Percentiles rank a stretch among this genome's conserved stretches.
Conservation (phyloP, 37 sponge, comb jelly and placozoan species). For the Cliona cf. orientalis region DNA sequence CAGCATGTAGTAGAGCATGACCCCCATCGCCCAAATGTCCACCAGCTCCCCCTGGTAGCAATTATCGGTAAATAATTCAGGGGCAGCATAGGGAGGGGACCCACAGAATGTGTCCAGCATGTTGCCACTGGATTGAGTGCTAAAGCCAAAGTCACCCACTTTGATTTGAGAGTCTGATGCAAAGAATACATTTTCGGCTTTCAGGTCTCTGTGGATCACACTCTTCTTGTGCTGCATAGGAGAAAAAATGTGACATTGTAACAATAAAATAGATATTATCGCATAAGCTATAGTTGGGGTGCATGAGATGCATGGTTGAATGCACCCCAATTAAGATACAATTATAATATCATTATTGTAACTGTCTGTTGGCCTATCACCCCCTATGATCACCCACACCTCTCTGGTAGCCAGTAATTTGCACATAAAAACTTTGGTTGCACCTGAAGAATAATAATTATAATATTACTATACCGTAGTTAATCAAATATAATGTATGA, state of each 20-base stretch:
- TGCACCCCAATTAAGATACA: no score
- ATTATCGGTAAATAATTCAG: slow-evolving; percentile 82
- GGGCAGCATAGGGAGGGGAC: slow-evolving; percentile 91
- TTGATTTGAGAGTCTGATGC: slow-evolving; percentile 50
- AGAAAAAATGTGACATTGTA: neutral
- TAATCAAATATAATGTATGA: no score
- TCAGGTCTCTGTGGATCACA: slow-evolving; percentile 83
- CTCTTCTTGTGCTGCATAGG: slow-evolving; percentile 65
- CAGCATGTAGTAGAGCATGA: slow-evolving; percentile 79
- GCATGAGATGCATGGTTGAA: no score
- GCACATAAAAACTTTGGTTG: no score
- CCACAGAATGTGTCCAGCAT: slow-evolving; percentile 85
- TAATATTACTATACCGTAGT: no score
- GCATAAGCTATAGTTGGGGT: neutral
- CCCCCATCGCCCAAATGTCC: slow-evolving; percentile 90
- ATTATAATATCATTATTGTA: no score
- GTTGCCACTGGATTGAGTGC: slow-evolving; percentile 30
- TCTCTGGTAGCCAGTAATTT: no score
- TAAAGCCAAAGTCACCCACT: slow-evolving; percentile 92
- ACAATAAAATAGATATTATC: neutral
- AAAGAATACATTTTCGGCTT: slow-evolving; percentile 90
- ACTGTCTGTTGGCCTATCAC: no score
- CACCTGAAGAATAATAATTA: no score
- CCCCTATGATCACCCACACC: no score
- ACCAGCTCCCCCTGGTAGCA: slow-evolving; percentile 70